Conservation (phyloP, 2,113 vertebrate genomes). For the Cheilinus undulatus region DNA sequence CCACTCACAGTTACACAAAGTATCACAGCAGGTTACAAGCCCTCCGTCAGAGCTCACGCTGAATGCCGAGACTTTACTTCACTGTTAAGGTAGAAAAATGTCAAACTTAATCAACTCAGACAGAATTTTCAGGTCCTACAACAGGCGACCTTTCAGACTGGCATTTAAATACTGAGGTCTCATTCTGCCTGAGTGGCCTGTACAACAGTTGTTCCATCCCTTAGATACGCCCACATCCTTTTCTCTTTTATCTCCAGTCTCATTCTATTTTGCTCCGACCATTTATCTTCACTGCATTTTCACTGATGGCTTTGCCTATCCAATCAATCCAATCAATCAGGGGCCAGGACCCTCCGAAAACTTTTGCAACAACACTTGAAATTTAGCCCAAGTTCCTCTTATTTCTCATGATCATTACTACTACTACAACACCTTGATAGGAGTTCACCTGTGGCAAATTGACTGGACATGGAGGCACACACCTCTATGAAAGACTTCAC, state of each 20-base stretch:
- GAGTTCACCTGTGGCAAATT: too few relatives aligned
- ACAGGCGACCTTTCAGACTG: constrained; percentile 63
- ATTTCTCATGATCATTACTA: too few relatives aligned
- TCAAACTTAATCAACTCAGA: constrained; percentile 50
- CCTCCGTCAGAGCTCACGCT: background rate
- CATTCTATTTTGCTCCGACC: background rate
- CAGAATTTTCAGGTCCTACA: background rate
- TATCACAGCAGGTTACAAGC: background rate
- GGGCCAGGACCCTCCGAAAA: too few relatives aligned
- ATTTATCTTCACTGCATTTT: too few relatives aligned
- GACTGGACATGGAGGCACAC: too few relatives aligned
- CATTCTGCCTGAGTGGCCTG: constrained; percentile 35
- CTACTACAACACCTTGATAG: too few relatives aligned
- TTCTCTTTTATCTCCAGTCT: constrained; percentile 1
- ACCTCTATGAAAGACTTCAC: too few relatives aligned
- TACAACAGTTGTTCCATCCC: background rate
- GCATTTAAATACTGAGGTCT: constrained; percentile 48
- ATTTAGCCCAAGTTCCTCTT: too few relatives aligned
- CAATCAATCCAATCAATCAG: too few relatives aligned
- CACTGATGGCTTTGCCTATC: too few relatives aligned
- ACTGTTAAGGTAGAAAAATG: background rate
- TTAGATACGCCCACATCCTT: constrained; percentile 6
- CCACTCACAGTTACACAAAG: background rate
- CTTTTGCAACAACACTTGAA: too few relatives aligned
- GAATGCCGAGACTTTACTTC: constrained; percentile 2